A percentile compares a stretch with the other conserved stretches of the same genome.
phyloP scores from a whole-genome alignment of 1,140 invertebrate species.

The Drosophila pandora region DNA sequence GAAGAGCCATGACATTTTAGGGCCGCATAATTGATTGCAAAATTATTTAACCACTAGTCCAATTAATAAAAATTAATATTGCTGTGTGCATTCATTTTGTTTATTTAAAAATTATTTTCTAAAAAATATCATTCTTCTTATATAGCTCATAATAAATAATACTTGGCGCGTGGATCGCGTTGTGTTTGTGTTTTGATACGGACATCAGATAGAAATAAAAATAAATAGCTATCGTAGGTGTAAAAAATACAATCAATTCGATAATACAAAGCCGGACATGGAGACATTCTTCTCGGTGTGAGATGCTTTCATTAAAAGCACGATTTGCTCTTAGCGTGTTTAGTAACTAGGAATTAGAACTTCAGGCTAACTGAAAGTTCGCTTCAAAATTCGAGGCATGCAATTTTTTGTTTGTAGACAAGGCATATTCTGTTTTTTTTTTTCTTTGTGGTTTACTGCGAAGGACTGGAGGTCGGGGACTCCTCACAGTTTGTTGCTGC shows the following conservation, averaged over 20 bases:
- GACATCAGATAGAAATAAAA: slow-evolving; percentile 54
- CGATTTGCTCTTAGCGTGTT: slow-evolving; percentile 41
- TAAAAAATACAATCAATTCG: slow-evolving; percentile 71
- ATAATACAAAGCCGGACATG: slow-evolving; percentile 27
- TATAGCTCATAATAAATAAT: slow-evolving; percentile 71
- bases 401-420: slow-evolving; percentile 34
- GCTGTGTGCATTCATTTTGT: slow-evolving; percentile 55
- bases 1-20: not conserved
- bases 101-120: slow-evolving; percentile 44
- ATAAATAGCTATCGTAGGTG: slow-evolving; percentile 67
- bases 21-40: not conserved
- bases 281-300: not conserved
- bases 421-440: slow-evolving; percentile 41
- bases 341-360: slow-evolving; percentile 32
- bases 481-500: slow-evolving; percentile 71
- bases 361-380: slow-evolving; percentile 56
- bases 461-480: not conserved
- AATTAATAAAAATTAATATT: too few relatives aligned
- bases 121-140: slow-evolving; percentile 44
- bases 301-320: not conserved
- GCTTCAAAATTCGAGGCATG: slow-evolving; percentile 60
- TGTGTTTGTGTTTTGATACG: slow-evolving; percentile 47
- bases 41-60: too few relatives aligned
- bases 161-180: slow-evolving; percentile 62
- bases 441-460: not conserved